Base-by-base conservation (phyloP, 2,113 vertebrate species). In the Calyptomena viridis region DNA sequence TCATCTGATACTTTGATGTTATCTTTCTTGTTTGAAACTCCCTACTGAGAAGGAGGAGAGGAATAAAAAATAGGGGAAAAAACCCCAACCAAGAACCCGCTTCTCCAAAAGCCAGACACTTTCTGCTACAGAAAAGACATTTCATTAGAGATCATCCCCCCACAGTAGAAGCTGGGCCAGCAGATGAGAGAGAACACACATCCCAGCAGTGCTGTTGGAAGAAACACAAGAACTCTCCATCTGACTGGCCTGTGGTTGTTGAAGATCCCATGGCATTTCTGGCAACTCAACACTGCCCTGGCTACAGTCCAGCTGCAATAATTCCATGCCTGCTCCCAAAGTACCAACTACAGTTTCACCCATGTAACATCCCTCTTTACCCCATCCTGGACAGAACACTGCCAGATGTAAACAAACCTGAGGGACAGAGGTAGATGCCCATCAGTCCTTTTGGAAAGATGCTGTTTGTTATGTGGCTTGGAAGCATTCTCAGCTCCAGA, bases 211-310 rank as follows among this genome's bases (percentile, higher is more conserved):
- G 33, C 37, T 60, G 28, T 49, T 91, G 69, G 76, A 95, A 92
- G 83, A 95, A 79, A 83, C 39, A 62, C 58, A 82, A 76, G 66
- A 87, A 89, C 42, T 80, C 78, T 82, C 33, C 56, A 56, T 55
- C 62, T 44, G 46, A 86, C 44, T 75, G 58, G 85, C 30, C 42
- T 89, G 60, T 37, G 39, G 69, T 19, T 88, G 67, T 31, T 82
- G 85, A 84, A 87, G 83, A 90, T 86, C 27, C 82, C 59, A 35
- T 63, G 59, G 87, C 78, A 86, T 88, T 93, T 80, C 68, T 88
- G 90, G 85, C 88, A 94, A 67, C 21, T 52, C 55, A 83, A 33
- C 8, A 76, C 53, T 15, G 37, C 19, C 39, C 92, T 88, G 95
- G 87, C 91, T 93, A 62, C 21, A 66, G 39, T 69, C 74, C 91